Conservation (phyloP, 2,113 vertebrate species). For the Urocolius indicus region DNA sequence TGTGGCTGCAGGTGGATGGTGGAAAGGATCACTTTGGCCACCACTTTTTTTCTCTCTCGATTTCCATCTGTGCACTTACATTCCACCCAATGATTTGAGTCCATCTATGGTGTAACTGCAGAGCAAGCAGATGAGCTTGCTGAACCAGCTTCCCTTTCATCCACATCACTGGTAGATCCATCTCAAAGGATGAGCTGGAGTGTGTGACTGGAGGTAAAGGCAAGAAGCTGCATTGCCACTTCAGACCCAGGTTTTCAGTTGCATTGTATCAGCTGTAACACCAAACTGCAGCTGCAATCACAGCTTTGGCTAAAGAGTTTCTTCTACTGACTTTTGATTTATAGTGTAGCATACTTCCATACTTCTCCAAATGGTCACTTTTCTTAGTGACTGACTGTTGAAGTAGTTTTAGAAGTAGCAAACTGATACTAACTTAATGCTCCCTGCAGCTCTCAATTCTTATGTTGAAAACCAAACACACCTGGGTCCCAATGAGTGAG, state of each 20-base stretch:
- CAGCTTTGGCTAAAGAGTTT: not conserved
- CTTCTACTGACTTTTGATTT: not conserved
- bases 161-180: not conserved
- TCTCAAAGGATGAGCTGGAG: not conserved
- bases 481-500: not conserved
- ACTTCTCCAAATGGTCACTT: not conserved
- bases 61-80: fast-evolving
- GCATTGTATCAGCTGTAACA: not conserved
- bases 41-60: not conserved
- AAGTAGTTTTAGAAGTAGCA: not conserved
- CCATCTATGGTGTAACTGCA: not conserved
- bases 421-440: not conserved
- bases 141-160: not conserved
- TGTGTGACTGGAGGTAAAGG: not conserved
- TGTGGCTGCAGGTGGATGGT: not conserved
- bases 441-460: not conserved
- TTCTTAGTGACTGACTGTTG: not conserved
- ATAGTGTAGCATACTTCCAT: not conserved
- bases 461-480: not conserved
- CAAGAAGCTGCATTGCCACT: not conserved
- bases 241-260: not conserved
- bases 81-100: not conserved
- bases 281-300: not conserved
- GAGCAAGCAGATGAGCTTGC: not conserved
- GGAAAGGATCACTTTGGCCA: not conserved